These are phyloP conservation scores for Vireo altiloquus DNA, from an alignment of 2,113 vertebrate species.

Conservation along the genomic window DNA sequence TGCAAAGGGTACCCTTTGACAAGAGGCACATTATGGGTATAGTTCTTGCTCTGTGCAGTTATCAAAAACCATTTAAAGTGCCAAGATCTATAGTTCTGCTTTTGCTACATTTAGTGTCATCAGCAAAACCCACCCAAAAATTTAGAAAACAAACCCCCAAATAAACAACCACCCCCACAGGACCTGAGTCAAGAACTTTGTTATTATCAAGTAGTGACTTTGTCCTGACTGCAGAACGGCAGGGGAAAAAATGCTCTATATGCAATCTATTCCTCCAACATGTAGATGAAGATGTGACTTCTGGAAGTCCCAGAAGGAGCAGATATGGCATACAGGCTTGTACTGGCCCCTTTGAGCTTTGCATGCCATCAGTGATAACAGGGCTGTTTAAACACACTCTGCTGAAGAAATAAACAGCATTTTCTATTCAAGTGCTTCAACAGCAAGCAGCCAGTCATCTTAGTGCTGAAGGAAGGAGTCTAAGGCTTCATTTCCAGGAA, in stretches of 20 bases:
- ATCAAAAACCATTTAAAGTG: not conserved
- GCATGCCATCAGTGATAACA: not conserved
- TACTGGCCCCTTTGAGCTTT: not conserved
- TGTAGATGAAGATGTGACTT: not conserved
- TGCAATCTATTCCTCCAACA: not conserved
- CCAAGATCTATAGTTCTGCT: not conserved
- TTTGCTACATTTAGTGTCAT: not conserved
- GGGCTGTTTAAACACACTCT: not conserved
- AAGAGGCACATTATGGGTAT: not conserved
- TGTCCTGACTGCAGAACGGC: not conserved
- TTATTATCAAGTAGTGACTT: not conserved
- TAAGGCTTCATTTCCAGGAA: not conserved
- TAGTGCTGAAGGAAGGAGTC: not conserved
- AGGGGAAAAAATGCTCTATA: accelerated
- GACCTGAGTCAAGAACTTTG: not conserved
- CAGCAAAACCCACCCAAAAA: not conserved
- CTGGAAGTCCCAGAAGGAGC: not conserved
- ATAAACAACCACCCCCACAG: not conserved
- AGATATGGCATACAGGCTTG: not conserved
- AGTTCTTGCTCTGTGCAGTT: not conserved
- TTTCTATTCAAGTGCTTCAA: not conserved
- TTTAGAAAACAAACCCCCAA: not conserved
- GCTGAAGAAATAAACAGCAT: not conserved
- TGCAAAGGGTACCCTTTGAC: not conserved
- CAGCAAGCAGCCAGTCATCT: not conserved